A percentile compares a stretch with the other conserved stretches of the same genome.
phyloP scores from a whole-genome alignment of 1,140 invertebrate species.

The Drepana arcuata region DNA sequence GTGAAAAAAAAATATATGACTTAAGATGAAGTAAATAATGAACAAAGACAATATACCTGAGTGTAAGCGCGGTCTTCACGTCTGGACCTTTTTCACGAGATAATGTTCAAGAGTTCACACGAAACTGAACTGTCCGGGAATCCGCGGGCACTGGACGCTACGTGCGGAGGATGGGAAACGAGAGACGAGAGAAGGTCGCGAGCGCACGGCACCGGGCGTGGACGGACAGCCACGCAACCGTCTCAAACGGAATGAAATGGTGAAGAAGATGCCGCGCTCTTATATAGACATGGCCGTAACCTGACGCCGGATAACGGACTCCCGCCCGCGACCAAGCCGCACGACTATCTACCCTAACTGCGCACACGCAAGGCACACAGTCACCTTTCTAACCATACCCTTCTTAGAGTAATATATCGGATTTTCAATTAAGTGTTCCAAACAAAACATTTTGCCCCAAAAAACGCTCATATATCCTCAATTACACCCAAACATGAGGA shows the following conservation, averaged over 20 bases:
- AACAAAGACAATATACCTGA: conserved; percentile 28
- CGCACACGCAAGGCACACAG: conserved; percentile 24
- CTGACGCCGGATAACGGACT: conserved; percentile 69
- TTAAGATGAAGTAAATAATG: not conserved
- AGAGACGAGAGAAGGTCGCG: conserved; percentile 26
- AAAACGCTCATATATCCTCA: conserved; percentile 34
- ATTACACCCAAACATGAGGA: conserved; percentile 28
- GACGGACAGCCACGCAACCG: conserved; percentile 38
- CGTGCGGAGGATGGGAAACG: conserved; percentile 21
- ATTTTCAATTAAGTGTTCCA: conserved; percentile 66
- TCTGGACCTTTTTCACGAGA: conserved; percentile 23
- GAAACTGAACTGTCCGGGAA: conserved; percentile 48
- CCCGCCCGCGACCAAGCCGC: conserved; percentile 24
- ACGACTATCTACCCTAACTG: conserved; percentile 33
- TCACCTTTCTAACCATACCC: conserved; percentile 13
- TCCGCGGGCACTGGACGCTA: conserved; percentile 44
- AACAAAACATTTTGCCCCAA: conserved; percentile 58
- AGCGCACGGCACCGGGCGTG: conserved; percentile 25
- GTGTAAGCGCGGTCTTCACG: conserved; percentile 19
- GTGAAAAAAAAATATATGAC: too few relatives aligned
- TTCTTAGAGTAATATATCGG: conserved; percentile 50
- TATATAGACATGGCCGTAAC: conserved; percentile 69
- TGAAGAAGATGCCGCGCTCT: conserved; percentile 65
- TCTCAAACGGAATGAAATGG: conserved; percentile 68
- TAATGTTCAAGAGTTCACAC: conserved; percentile 45